These are phyloP conservation scores for Epinotia brunnichana DNA, from an alignment of 2,888 invertebrate genomes.

Conservation along the genomic window DNA sequence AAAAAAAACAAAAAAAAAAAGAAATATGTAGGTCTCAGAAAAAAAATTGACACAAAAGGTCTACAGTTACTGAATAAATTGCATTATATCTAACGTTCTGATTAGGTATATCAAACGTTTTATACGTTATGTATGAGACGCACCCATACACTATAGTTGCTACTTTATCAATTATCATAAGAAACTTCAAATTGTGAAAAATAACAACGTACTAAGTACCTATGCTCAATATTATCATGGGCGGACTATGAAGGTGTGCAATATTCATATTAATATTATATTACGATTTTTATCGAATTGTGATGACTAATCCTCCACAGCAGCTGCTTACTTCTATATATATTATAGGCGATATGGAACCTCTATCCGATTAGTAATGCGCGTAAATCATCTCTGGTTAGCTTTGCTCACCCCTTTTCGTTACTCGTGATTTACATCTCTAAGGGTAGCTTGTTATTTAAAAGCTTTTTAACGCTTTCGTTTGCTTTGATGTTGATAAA, in stretches of 20 bases:
- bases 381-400: conserved; percentile 35
- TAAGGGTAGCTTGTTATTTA: conserved; percentile 27
- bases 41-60: no score
- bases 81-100: no score
- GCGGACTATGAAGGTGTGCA: background rate
- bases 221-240: background rate
- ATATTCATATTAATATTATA: conserved; percentile 10
- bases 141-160: no score
- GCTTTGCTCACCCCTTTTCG: conserved; percentile 30
- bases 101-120: no score
- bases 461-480: conserved; percentile 25
- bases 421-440: conserved; percentile 26
- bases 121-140: no score
- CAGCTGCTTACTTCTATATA: conserved; percentile 29
- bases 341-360: conserved; percentile 21
- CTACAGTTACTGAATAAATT: no score
- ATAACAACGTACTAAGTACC: no score
- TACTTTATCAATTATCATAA: no score
- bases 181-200: no score
- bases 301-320: conserved; percentile 21
- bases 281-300: conserved; percentile 16
- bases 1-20: no score
- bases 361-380: conserved; percentile 29
- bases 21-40: no score
- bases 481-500: conserved; percentile 26